Percentiles rank a stretch among this genome's conserved stretches.
phyloP scores from a whole-genome alignment of 2,888 invertebrate species.

The Andrena bicolor region DNA sequence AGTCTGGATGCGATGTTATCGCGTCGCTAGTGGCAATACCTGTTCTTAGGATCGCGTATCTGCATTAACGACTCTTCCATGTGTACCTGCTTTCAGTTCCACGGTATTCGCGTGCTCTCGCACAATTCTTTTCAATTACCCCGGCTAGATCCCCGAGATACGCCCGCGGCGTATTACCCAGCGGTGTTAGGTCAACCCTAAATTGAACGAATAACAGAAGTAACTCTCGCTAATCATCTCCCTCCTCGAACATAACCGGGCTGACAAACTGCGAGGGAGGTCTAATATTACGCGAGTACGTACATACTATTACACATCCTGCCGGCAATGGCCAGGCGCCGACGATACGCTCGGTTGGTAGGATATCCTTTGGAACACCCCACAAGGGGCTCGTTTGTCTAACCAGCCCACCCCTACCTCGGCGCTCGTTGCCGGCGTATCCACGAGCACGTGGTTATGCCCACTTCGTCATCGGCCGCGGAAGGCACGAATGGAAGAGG shows the following conservation, averaged over 20 bases:
- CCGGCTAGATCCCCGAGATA: background rate
- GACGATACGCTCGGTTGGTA: conserved; percentile 79
- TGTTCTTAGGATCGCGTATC: background rate
- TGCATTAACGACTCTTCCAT: conserved; percentile 7
- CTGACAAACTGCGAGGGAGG: conserved; percentile 76
- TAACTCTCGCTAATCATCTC: conserved; percentile 54
- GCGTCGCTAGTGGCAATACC: background rate
- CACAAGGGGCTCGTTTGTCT: conserved; percentile 83
- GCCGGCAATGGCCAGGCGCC: conserved; percentile 75
- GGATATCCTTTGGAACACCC: conserved; percentile 82
- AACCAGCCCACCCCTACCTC: conserved; percentile 72
- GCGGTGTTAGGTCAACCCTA: conserved; percentile 28
- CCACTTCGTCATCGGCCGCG: conserved; percentile 76
- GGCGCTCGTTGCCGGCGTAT: conserved; percentile 58
- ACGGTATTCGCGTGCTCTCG: background rate
- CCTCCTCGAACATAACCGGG: conserved; percentile 30
- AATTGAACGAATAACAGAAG: conserved; percentile 53
- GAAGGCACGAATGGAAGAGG: conserved; percentile 61
- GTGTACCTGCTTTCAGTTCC: background rate
- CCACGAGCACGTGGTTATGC: conserved; percentile 76
- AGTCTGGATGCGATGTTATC: conserved; percentile 3
- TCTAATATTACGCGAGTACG: conserved; percentile 80
- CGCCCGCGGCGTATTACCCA: background rate
- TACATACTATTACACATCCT: conserved; percentile 81
- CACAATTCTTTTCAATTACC: conserved; percentile 2